Base-by-base conservation (phyloP, 2,113 vertebrate species). In the Pelobates fuscus region DNA sequence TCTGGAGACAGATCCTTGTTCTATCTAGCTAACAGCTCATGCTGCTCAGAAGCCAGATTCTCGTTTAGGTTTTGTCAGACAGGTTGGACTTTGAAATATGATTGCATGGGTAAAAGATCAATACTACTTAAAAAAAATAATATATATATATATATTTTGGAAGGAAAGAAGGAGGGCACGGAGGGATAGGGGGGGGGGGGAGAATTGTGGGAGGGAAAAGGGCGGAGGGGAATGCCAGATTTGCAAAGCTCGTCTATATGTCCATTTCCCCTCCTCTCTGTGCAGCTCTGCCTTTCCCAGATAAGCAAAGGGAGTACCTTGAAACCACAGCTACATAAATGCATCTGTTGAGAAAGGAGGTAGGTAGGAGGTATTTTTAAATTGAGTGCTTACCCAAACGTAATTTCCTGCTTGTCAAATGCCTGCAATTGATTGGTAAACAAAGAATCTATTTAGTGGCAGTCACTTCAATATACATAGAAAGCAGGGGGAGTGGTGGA, bases 361-460 rank as follows among this genome's bases (percentile, higher is more conserved):
- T 77, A 77, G 73, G 73, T 77, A 77, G 73, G 73, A 68, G 55
- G 65, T 25, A 68, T 68, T 77, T 77, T 77, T 68, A 77, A 77
- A 77, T 68, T 77, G 73, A 68, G 73, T 77, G 73, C 73, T 77
- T 77, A 77, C 64, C 44, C 25, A 64, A 68, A 67, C 65, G 73
- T 68, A 77, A 77, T 77, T 77, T 77, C 73, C 73, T 77, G 73
- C 73, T 77, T 37, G 73, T 77, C 64, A 77, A 57, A 68, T 68
- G 64, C 64, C 64, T 59, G 65, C 73, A 60, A 77, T 68, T 67
- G 73, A 77, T 77, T 77, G 73, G 73, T 67, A 77, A 77, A 77
- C 73, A 77, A 77, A 68, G 73, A 58, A 76, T 49, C 63, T 76
- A 67, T 67, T 76, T 76, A 67, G 55, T 32, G 20, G 32, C 64